Base-by-base conservation (phyloP, 2,797 vertebrate species). In the Pangasius macronema region DNA sequence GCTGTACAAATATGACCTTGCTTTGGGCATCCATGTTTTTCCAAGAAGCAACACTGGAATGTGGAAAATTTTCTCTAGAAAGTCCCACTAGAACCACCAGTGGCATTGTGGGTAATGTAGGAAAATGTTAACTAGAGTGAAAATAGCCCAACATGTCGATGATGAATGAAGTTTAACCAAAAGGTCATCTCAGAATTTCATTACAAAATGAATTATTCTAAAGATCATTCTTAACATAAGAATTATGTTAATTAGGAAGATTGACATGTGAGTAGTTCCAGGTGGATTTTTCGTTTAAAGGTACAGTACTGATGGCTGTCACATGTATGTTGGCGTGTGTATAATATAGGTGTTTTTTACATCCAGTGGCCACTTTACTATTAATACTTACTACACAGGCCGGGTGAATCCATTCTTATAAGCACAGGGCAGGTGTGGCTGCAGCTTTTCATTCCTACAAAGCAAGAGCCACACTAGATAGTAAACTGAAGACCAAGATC, bases 51-150 rank as follows among this genome's bases (percentile, higher is more conserved):
- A 5, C 27, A n/a, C 27, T 20, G 18, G 49, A 77, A 77, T 77
- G 49, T 2, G 1, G 5, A 6, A 76, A 49, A 53, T 30, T n/a
- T 3, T 20, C 73, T 51, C 42, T 30, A 5, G 36, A 22, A 39
- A 39, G 22, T 70, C 33, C 18, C 67, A 39, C 2, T 20, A 70
- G 5, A 70, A 39, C 67, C 67, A 22, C 11, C 24, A 18, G 16
- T 77, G 73, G 27, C 14, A 76, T 14, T 77, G n/a, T 77, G 75
- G 73, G 27, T 57, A 80, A 80, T 59, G 22, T 27, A 81, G 55
- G 22, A 61, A 59, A 57, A 30, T 57, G 33, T 20, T 36, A 14
- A 18, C 53, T 39, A 59, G 1, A 27, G 11, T 61, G 36, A 27
- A 39, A 81, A 81, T 42, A 39, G 11, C 11, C 22, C 36, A 42